phyloP scores from a whole-genome alignment of 2,888 invertebrate genomes.

The Protonemura montana region DNA sequence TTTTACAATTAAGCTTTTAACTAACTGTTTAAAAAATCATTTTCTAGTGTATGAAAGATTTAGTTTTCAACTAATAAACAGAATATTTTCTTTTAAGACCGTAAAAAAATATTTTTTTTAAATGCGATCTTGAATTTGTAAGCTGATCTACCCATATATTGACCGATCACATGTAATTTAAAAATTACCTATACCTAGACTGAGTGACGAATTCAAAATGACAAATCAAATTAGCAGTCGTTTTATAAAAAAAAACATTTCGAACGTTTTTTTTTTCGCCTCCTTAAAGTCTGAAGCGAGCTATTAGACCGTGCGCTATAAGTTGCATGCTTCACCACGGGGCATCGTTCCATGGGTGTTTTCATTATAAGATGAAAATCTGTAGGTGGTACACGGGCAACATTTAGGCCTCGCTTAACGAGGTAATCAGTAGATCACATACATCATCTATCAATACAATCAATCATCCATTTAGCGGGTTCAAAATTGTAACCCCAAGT shows the following conservation, averaged over 20 bases:
- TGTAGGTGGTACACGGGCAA: slow-evolving; percentile 44
- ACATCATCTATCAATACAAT: slow-evolving; percentile 48
- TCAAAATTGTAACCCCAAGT: background rate
- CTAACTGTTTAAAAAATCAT: too few species aligned
- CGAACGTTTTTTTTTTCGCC: background rate
- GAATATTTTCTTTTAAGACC: too few species aligned
- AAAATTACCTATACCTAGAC: background rate
- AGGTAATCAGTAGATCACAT: slow-evolving; percentile 49
- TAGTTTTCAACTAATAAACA: too few species aligned
- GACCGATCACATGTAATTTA: background rate
- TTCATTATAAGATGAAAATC: slow-evolving; percentile 45
- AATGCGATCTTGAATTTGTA: too few species aligned
- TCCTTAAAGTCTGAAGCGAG: slow-evolving; percentile 7
- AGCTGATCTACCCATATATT: background rate
- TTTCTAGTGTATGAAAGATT: too few species aligned
- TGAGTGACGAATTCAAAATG: slow-evolving; percentile 29
- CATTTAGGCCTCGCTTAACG: slow-evolving; percentile 45
- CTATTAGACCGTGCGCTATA: background rate
- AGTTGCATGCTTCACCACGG: slow-evolving; percentile 8
- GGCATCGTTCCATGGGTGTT: slow-evolving; percentile 34
- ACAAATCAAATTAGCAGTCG: slow-evolving; percentile 36
- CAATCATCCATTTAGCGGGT: slow-evolving; percentile 44
- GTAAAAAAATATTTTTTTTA: too few species aligned
- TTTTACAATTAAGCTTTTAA: too few species aligned
- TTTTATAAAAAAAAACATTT: slow-evolving; percentile 31